Percentiles rank a stretch among this genome's conserved stretches.
phyloP scores from a whole-genome alignment of 92 coral and sea anemone species.

The Micromussa lordhowensis region DNA sequence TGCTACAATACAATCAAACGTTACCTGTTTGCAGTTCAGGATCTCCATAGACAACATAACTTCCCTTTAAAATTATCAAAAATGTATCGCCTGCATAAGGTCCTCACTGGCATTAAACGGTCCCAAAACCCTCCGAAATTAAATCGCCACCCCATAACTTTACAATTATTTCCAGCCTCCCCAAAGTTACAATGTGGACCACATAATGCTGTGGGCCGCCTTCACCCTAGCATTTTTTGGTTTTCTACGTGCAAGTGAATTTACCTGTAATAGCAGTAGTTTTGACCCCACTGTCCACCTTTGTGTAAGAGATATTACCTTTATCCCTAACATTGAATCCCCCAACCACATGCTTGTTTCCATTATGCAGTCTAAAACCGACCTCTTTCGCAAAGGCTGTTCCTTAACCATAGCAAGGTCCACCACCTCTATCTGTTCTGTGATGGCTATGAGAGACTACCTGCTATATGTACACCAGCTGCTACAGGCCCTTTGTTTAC shows the following conservation, averaged over 20 bases:
- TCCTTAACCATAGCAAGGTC: no score
- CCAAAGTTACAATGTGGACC: not conserved
- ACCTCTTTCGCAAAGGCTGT: no score
- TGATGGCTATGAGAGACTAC: conserved; percentile 12
- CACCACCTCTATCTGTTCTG: no score
- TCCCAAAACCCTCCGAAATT: not conserved
- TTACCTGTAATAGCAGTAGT: not conserved
- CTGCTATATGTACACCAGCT: not conserved
- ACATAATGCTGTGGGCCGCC: conserved; percentile 27
- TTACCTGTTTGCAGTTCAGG: conserved; percentile 17
- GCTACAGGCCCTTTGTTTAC: not conserved
- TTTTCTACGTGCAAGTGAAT: conserved; percentile 6
- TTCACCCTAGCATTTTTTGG: conserved; percentile 15
- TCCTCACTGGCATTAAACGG: not conserved
- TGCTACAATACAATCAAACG: conserved; percentile 3
- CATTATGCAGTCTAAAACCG: not conserved
- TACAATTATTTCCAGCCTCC: not conserved
- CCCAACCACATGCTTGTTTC: conserved; percentile 2
- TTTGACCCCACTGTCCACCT: not conserved
- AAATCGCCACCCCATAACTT: not conserved
- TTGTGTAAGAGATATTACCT: not conserved
- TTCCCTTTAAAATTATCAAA: not conserved
- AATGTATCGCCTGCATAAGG: no score
- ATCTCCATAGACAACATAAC: not conserved
- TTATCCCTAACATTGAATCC: conserved; percentile 3